phyloP scores from a whole-genome alignment of 2,888 invertebrate species.

The Linyphia triangularis region DNA sequence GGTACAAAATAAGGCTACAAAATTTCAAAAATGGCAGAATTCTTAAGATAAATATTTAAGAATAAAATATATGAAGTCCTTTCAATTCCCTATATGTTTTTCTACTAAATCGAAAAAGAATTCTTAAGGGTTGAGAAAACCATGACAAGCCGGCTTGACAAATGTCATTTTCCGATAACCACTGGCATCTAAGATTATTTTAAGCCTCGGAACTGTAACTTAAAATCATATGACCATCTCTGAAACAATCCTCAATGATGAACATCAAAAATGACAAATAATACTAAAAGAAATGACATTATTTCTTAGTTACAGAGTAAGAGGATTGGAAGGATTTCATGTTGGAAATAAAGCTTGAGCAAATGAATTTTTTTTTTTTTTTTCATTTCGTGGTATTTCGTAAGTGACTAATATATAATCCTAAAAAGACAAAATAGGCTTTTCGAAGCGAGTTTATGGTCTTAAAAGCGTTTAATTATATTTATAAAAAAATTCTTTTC shows the following conservation, averaged over 20 bases:
- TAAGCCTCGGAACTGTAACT: not conserved
- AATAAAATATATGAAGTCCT: slow-evolving; percentile 19
- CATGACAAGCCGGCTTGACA: slow-evolving; percentile 30
- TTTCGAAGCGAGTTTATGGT: not conserved
- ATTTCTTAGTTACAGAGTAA: not conserved
- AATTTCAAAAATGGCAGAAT: slow-evolving; percentile 14
- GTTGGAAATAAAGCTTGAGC: not conserved
- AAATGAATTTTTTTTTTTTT: not conserved
- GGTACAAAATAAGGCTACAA: too few relatives aligned
- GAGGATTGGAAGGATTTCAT: not conserved
- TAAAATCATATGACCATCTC: not conserved
- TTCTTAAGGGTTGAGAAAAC: slow-evolving; percentile 14
- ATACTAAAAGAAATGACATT: not conserved
- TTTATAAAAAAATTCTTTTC: too few relatives aligned
- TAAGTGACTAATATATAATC: not conserved
- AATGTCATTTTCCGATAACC: slow-evolving; percentile 33
- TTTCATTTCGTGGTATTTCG: not conserved
- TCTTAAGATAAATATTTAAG: slow-evolving; percentile 54
- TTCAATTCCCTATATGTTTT: slow-evolving; percentile 38
- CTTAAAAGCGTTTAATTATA: too few relatives aligned
- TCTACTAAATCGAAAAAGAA: not conserved
- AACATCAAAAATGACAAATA: not conserved
- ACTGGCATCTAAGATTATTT: not conserved
- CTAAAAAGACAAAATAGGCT: not conserved
- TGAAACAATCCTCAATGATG: not conserved